A percentile compares a stretch with the other conserved stretches of the same genome.
Evolutionary conservation across 2,888 invertebrate genomes (phyloP).

Genomic region (Nudaria mundana): DNA sequence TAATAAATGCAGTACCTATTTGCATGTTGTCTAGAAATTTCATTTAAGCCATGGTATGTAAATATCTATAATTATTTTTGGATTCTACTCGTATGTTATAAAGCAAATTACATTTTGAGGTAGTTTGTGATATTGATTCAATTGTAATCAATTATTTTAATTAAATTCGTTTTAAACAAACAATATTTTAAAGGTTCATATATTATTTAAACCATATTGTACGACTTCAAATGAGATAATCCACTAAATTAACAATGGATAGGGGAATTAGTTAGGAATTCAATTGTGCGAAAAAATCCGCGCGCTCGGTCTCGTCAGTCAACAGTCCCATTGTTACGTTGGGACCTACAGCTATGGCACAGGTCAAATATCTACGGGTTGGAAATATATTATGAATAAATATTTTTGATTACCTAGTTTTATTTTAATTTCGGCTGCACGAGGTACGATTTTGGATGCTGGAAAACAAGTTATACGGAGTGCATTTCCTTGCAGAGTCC

Average conservation of each 20-base stretch:
- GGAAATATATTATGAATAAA: too few relatives aligned
- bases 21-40: conserved; percentile 64
- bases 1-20: conserved; percentile 66
- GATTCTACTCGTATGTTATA: too few relatives aligned
- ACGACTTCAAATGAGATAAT: conserved; percentile 50
- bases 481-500: too few relatives aligned
- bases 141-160: too few relatives aligned
- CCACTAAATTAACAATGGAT: conserved; percentile 51
- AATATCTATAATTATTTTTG: too few relatives aligned
- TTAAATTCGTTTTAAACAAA: too few relatives aligned
- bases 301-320: conserved; percentile 29
- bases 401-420: too few relatives aligned
- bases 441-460: too few relatives aligned
- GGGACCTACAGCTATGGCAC: conserved; percentile 11
- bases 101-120: too few relatives aligned
- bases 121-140: too few relatives aligned
- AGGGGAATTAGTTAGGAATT: conserved; percentile 66
- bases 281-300: conserved; percentile 68
- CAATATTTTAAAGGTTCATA: conserved; percentile 9
- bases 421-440: too few relatives aligned
- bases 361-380: conserved; percentile 14
- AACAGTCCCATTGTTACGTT: conserved; percentile 36
- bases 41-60: conserved; percentile 34
- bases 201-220: conserved; percentile 14
- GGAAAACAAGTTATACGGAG: too few relatives aligned